Conservation (phyloP, 2,113 vertebrate genomes). For the Limnothrissa miodon region DNA sequence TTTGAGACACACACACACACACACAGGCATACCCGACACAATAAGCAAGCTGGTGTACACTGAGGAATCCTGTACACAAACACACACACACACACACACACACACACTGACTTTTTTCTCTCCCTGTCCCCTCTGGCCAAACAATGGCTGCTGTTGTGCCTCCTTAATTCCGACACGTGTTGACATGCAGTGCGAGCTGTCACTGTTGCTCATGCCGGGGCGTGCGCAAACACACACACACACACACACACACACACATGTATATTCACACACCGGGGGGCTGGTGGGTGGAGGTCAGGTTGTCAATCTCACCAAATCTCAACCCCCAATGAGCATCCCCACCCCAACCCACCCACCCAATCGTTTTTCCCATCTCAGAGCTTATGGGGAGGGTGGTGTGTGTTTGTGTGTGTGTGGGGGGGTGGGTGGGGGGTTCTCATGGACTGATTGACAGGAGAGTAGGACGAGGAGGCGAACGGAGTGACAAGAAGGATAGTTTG, state of each 20-base stretch:
- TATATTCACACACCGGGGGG: neutral
- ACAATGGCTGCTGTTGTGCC: constrained; percentile 27
- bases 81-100: neutral
- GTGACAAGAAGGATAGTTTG: neutral
- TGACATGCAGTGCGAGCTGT: constrained; percentile 36
- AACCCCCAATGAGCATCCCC: too few relatives aligned
- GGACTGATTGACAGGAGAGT: neutral
- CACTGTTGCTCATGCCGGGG: constrained; percentile 4
- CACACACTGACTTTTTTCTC: neutral
- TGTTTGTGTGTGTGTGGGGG: too few relatives aligned
- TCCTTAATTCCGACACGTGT: constrained; percentile 38
- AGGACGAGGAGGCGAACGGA: neutral
- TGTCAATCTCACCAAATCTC: neutral
- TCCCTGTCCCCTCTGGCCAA: constrained; percentile 30
- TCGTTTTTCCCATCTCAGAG: neutral
- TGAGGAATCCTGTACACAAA: too few relatives aligned
- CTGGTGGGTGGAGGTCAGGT: neutral
- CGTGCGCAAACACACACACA: neutral
- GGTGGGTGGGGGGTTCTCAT: too few relatives aligned
- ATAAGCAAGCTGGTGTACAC: too few relatives aligned
- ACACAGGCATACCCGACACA: too few relatives aligned
- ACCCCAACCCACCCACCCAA: too few relatives aligned
- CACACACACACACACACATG: neutral
- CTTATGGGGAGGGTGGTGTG: too few relatives aligned
- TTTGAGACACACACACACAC: neutral